Evolutionary conservation across 1,140 invertebrate genomes (phyloP).

Genomic region (Aphis craccivora): DNA sequence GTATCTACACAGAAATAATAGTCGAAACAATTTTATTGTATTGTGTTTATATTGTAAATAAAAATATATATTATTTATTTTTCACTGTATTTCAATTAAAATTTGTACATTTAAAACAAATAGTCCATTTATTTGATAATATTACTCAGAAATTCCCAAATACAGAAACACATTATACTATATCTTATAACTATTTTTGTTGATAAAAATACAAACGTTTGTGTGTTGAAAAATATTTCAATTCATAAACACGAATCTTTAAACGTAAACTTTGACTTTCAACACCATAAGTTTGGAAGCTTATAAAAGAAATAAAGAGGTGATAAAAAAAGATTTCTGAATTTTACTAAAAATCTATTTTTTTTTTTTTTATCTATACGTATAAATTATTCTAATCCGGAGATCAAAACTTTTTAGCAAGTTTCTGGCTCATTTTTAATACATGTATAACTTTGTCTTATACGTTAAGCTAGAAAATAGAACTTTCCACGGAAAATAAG

Average conservation of each 20-base stretch:
- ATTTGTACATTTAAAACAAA: too few relatives aligned
- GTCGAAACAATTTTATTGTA: too few relatives aligned
- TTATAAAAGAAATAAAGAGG: not conserved
- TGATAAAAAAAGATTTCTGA: not conserved
- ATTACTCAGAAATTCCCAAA: too few relatives aligned
- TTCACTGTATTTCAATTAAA: too few relatives aligned
- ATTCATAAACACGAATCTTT: not conserved
- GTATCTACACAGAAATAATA: too few relatives aligned
- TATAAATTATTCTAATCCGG: conserved; percentile 43
- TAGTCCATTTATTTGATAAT: too few relatives aligned
- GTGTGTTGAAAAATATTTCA: not conserved
- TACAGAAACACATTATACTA: not conserved
- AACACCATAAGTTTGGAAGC: not conserved
- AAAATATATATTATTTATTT: too few relatives aligned
- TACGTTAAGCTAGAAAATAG: conserved; percentile 12
- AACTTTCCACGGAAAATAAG: not conserved
- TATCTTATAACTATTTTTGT: not conserved
- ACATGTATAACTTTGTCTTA: not conserved
- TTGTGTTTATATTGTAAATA: too few relatives aligned
- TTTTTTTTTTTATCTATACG: not conserved
- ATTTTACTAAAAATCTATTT: conserved; percentile 35
- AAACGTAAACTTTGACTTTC: not conserved
- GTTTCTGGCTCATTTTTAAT: conserved; percentile 9
- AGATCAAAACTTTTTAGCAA: conserved; percentile 33
- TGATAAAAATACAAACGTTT: not conserved